phyloP scores from a whole-genome alignment of 1,140 invertebrate genomes.

The Streblospio benedicti region DNA sequence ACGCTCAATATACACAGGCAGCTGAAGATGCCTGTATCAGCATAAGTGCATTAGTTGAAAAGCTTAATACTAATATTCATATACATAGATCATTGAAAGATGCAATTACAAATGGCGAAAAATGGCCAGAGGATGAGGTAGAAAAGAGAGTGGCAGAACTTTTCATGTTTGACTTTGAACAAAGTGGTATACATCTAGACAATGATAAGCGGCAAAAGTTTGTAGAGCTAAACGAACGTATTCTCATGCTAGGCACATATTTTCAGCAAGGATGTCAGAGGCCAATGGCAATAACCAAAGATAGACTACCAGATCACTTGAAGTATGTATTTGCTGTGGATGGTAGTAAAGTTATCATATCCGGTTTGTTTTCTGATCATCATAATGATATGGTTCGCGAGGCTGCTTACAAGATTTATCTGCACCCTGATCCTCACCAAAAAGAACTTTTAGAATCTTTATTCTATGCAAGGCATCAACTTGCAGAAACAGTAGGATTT shows the following conservation, averaged over 20 bases:
- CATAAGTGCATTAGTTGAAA: conserved; percentile 83
- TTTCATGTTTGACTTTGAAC: conserved; percentile 94
- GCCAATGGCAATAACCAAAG: conserved; percentile 57
- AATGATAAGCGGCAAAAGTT: conserved; percentile 64
- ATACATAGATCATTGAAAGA: conserved; percentile 68
- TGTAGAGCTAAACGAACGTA: conserved; percentile 73
- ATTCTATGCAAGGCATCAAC: conserved; percentile 61
- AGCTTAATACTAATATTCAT: conserved; percentile 78
- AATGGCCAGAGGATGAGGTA: conserved; percentile 57
- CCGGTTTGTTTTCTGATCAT: conserved; percentile 71
- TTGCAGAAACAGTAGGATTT: conserved; percentile 81
- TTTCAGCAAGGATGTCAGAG: conserved; percentile 70
- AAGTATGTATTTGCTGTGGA: conserved; percentile 60
- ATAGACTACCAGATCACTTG: conserved; percentile 61
- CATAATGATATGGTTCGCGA: conserved; percentile 65
- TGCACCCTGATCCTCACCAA: conserved; percentile 70
- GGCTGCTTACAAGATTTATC: conserved; percentile 76
- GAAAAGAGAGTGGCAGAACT: conserved; percentile 78
- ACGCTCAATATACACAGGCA: conserved; percentile 60
- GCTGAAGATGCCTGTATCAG: conserved; percentile 70
- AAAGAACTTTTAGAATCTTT: conserved; percentile 65
- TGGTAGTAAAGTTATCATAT: conserved; percentile 63
- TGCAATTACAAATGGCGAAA: conserved; percentile 64
- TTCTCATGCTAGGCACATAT: conserved; percentile 70
- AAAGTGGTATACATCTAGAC: conserved; percentile 88